Evolutionary conservation across 2,113 vertebrate genomes (phyloP), one percentile per base, ranked within the genome.

Genomic region (Engystomops pustulosus): DNA sequence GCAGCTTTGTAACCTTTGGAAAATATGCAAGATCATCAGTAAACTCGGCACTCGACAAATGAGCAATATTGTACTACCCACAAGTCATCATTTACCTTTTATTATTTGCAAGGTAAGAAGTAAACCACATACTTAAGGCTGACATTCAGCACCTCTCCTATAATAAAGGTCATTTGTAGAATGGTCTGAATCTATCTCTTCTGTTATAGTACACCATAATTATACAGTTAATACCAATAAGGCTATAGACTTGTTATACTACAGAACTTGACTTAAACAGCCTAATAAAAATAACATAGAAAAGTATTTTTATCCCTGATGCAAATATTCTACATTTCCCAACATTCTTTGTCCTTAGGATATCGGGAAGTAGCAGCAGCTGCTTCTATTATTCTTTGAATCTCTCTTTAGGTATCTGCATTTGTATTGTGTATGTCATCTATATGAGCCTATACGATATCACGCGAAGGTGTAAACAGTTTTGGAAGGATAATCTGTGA

Each of bases 101-200:
- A 41, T 27, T 51, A 41, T 27, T 51, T 65, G 55, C 41, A 80
- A 81, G 47, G 67, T 53, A 69, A 38, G 25, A 55, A 41, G 14
- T 70, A 81, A 45, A 80, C 51, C 58, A 23, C n/a, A n/a, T 20
- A 67, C n/a, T 80, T 25, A 65, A 34, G 32, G 18, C 49, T 51
- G 49, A 51, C 27, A 53, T 67, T 45, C 77, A 62, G 20, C 6
- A 34, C 25, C 41, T 47, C 18, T 30, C 44, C 36, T 38, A 15
- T n/a, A 51, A 36, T 41, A 71, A 70, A 81, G 34, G 65, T 55
- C 27, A 70, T 32, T 74, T 1, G 27, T 87, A 96, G 96, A 98
- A 91, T 75, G 91, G 93, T 17, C 96, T 96, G 76, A 36, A 36
- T 36, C 2, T 34, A 38, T 69, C 7, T 69, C 34, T 38, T 10